These are phyloP conservation scores for Malthinus seriepunctatus DNA, from an alignment of 2,888 invertebrate species.

Conservation along the genomic window DNA sequence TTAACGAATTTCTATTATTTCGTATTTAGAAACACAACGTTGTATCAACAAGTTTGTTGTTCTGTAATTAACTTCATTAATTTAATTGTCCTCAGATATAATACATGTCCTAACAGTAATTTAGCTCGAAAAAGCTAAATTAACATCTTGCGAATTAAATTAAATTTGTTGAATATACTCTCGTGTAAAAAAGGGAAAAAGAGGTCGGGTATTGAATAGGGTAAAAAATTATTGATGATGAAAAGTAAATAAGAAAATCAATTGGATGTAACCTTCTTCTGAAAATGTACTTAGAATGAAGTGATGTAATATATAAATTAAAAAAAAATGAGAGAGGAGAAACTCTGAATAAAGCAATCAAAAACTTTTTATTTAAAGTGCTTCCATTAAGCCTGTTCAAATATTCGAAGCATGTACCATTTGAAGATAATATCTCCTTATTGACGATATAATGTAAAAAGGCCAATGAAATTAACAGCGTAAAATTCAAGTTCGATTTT, in stretches of 20 bases:
- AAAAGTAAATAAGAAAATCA: conserved; percentile 12
- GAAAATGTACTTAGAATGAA: conserved; percentile 22
- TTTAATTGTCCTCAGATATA: too few relatives aligned
- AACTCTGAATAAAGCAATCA: conserved; percentile 24
- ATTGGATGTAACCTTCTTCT: not conserved
- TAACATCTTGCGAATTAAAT: not conserved
- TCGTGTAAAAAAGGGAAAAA: not conserved
- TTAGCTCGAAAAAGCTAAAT: too few relatives aligned
- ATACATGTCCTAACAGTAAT: too few relatives aligned
- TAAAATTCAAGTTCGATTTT: conserved; percentile 19
- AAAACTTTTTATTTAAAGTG: conserved; percentile 27
- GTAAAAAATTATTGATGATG: conserved; percentile 13
- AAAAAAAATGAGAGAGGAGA: too few relatives aligned
- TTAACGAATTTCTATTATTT: too few relatives aligned
- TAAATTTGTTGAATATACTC: too few relatives aligned
- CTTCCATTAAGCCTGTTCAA: conserved; percentile 26
- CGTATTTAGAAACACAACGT: too few relatives aligned
- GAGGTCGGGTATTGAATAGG: too few relatives aligned
- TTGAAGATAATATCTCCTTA: conserved; percentile 31
- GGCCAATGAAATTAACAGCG: conserved; percentile 31
- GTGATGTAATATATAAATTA: conserved; percentile 18
- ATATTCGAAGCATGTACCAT: conserved; percentile 27
- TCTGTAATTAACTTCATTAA: too few relatives aligned
- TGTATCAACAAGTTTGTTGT: too few relatives aligned
- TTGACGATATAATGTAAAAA: conserved; percentile 25